phyloP scores from a whole-genome alignment of 2,797 vertebrate genomes.

The Loriculus beryllinus region DNA sequence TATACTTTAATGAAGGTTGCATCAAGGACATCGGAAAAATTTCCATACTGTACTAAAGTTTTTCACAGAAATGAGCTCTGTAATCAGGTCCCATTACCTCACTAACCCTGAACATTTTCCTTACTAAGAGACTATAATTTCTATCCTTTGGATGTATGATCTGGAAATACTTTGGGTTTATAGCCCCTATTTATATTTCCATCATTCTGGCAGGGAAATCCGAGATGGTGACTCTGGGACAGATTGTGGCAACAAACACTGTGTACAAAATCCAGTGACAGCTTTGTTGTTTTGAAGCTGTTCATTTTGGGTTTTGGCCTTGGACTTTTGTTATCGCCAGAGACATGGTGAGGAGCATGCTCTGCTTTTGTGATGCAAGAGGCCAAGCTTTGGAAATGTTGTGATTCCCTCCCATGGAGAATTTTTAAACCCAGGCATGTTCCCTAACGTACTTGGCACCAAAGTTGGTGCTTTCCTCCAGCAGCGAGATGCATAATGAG shows the following conservation, averaged over 20 bases:
- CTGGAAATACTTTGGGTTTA: slow-evolving; percentile 59
- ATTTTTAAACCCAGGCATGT: slow-evolving; percentile 16
- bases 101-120: slow-evolving; percentile 58
- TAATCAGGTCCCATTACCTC: slow-evolving; percentile 61
- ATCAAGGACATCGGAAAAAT: slow-evolving; percentile 40
- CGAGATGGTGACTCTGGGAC: background rate
- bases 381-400: slow-evolving; percentile 12
- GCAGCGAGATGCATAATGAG: background rate
- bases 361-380: slow-evolving; percentile 41
- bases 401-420: slow-evolving; percentile 37
- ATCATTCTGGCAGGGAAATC: slow-evolving; percentile 37
- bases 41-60: slow-evolving; percentile 21
- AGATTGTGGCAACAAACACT: slow-evolving; percentile 20
- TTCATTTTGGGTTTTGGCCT: slow-evolving; percentile 17
- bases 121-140: slow-evolving; percentile 62
- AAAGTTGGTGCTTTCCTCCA: slow-evolving; percentile 27
- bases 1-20: slow-evolving; percentile 34
- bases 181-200: slow-evolving; percentile 54
- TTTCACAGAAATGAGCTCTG: slow-evolving; percentile 48
- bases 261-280: background rate
- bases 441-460: slow-evolving; percentile 46
- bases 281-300: slow-evolving; percentile 11
- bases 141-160: slow-evolving; percentile 33
- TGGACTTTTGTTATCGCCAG: background rate
- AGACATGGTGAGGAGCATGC: background rate